Evolutionary conservation across 2,113 vertebrate species (phyloP).

Genomic region (Balaenoptera acutorostrata): DNA sequence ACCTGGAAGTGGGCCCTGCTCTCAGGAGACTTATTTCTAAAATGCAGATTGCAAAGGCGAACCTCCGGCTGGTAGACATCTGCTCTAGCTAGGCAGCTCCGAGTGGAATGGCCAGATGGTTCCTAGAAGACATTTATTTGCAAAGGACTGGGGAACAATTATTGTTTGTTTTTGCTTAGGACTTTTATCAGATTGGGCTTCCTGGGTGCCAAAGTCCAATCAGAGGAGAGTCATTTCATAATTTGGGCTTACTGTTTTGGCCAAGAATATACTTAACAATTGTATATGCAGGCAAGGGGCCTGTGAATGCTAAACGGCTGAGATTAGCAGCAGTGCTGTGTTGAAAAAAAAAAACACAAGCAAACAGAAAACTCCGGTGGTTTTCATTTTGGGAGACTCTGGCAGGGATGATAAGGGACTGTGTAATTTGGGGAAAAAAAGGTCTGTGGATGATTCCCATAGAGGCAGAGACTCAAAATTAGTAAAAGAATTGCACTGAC

Average conservation of each 20-base stretch:
- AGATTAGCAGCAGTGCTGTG: neutral
- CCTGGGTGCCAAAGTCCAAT: slow-evolving; percentile 56
- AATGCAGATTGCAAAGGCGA: slow-evolving; percentile 49
- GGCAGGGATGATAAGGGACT: neutral
- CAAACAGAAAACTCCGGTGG: neutral
- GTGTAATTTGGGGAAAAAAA: neutral
- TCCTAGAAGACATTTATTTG: slow-evolving; percentile 62
- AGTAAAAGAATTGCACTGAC: neutral
- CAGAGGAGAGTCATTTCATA: slow-evolving; percentile 32
- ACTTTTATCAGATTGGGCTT: neutral
- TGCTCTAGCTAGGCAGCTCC: neutral
- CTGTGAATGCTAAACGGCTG: neutral
- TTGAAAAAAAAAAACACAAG: neutral
- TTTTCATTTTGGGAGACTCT: neutral
- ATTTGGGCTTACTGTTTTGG: neutral
- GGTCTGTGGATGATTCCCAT: neutral
- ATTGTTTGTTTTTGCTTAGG: neutral
- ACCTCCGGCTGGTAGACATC: neutral
- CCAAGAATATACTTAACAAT: neutral
- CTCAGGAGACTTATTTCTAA: neutral
- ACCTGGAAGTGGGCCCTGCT: slow-evolving; percentile 55
- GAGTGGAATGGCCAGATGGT: neutral
- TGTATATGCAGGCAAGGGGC: neutral
- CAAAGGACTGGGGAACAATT: neutral
- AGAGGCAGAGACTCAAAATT: neutral